Conservation (phyloP, 1,140 invertebrate species). For the Tetramorium simillimum region DNA sequence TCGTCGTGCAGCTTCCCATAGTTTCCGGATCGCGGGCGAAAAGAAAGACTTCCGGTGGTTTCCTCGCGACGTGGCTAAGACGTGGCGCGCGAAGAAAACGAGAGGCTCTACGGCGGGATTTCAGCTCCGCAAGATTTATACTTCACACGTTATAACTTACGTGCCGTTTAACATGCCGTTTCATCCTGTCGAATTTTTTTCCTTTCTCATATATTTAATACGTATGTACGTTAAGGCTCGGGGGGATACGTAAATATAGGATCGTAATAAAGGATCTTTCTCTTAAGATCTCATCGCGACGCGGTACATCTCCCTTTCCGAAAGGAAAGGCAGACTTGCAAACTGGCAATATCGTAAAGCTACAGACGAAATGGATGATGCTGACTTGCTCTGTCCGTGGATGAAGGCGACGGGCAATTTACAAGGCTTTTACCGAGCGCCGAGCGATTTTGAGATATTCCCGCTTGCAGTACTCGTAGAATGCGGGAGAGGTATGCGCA, state of each 20-base stretch:
- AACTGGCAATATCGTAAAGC: conserved; percentile 19
- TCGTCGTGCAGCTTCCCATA: not conserved
- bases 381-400: conserved; percentile 14
- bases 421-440: conserved; percentile 42
- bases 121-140: not conserved
- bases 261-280: not conserved
- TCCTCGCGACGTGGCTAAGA: not conserved
- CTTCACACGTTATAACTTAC: not conserved
- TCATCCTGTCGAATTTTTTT: not conserved
- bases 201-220: not conserved
- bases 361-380: conserved; percentile 8
- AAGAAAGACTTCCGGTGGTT: not conserved
- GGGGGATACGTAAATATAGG: too few relatives aligned
- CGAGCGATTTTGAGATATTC: conserved; percentile 44
- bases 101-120: not conserved
- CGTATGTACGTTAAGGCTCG: not conserved
- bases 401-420: conserved; percentile 40
- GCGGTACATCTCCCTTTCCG: not conserved
- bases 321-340: not conserved
- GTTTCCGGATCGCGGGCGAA: conserved; percentile 11
- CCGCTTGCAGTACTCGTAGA: conserved; percentile 21
- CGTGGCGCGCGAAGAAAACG: not conserved
- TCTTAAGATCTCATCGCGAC: not conserved
- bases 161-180: not conserved
- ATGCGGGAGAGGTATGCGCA: conserved; percentile 30